Base-by-base conservation (phyloP, 2,888 invertebrate species). In the Cecidostiba fungosa region DNA sequence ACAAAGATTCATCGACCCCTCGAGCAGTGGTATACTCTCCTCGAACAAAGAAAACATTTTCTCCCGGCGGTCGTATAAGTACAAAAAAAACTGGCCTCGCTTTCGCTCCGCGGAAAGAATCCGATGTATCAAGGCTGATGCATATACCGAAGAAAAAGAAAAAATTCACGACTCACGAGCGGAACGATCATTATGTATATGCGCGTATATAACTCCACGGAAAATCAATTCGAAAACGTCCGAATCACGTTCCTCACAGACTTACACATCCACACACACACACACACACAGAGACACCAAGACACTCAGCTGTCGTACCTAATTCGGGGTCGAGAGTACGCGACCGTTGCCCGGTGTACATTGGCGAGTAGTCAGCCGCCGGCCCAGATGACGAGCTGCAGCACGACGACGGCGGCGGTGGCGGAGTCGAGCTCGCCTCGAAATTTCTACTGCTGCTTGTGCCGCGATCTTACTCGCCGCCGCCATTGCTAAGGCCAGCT, bases 321-420 rank as follows among this genome's bases (percentile, higher is more conserved):
- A 86, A 77, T 86, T 59, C 79, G 83, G 83, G 85, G 79, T 80
- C 85, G 76, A 82, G 85, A 79, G 26, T 76, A 62, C 74, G 79
- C 78, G 79, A 78, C 19, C 85, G 78, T 85, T 83, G 85, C 70
- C 83, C 85, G 83, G 82, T 80, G 83, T 50, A 80, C 85, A 86
- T 86, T 79, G 85, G 83, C 85, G 79, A 70, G 54, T 19, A 29
- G 29, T 26, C 26, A 54, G 74, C 66, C 72, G 85, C 66, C 73
- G 77, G 50, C 39, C 54, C 69, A 39, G 79, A 32, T 36, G 72
- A 74, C 50, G n/a, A 80, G 19, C 69, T 54, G 69, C 66, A 59
- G 23, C 66, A 77, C 50, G 50, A 26, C 76, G 36, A 32, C 66
- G 77, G 36, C 50, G 62, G n/a, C 47, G 50, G 50, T 1, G 50